Base-by-base conservation (phyloP, 2,888 invertebrate genomes). In the Drosophila picticornis region DNA sequence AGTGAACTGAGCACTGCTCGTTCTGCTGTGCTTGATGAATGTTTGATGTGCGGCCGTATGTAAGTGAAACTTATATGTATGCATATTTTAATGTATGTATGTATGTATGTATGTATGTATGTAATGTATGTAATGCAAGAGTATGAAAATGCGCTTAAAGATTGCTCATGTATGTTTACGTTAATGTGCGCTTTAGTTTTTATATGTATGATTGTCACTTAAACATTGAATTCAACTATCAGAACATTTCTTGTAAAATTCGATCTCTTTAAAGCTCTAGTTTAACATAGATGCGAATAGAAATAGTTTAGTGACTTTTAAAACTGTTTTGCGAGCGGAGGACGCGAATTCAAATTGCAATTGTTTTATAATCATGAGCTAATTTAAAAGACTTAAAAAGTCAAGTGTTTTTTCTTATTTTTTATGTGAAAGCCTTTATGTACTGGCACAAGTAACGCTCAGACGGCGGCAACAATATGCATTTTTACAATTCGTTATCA, bases 131-230 rank as follows among this genome's bases (percentile, higher is more conserved):
- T n/a, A n/a, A 32, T 58, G 53, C 36, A 61, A 31, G 22, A 29
- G 38, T 51, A 53, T 50, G 55, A 82, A 61, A 70, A 46, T 56
- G 60, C 50, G 67, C 71, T 65, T 51, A 55, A 38, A 27, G 19
- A 29, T 29, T 46, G 38, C n/a, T 51, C 53, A 64, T 65, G 62
- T 70, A 50, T 59, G 56, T 67, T 65, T 62, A 72, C 58, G 63
- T 84, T 89, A 89, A 85, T 89, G 89, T 89, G 72, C 74, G 78
- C 82, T 82, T 84, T 64, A 72, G 65, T 56, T 76, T 76, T 71
- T 71, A 36, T 59, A 67, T 77, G 13, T 9, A 62, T 64, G 62
- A 75, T 74, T 89, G 85, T 48, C 88, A 80, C 77, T 89, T 84
- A 84, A 81, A 81, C 75, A 27, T 51, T 72, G 59, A 79, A 87